Evolutionary conservation across 2,888 invertebrate species (phyloP).

Genomic region (Dione juno): DNA sequence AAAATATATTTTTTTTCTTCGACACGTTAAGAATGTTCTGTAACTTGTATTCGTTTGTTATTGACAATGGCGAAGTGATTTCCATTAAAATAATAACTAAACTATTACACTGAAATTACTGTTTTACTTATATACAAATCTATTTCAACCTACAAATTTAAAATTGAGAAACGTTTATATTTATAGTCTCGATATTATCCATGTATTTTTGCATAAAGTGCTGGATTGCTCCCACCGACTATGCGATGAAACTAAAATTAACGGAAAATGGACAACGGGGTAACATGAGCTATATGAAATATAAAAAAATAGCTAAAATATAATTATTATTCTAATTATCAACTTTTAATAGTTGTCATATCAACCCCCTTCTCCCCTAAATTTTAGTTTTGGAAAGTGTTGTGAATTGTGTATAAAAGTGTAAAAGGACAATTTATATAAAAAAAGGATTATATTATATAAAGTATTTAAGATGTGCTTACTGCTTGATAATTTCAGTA

Average conservation of each 20-base stretch:
- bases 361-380: conserved; percentile 2
- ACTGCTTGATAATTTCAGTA: conserved; percentile 30
- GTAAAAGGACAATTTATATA: conserved; percentile 38
- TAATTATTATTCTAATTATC: background rate
- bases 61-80: no score
- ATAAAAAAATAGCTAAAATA: no score
- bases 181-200: no score
- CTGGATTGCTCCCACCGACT: background rate
- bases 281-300: no score
- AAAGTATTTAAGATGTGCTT: conserved; percentile 36
- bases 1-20: no score
- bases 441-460: conserved; percentile 19
- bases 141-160: no score
- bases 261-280: background rate
- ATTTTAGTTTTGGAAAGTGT: conserved; percentile 13
- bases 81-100: no score
- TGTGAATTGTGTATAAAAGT: conserved; percentile 33
- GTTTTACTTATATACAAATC: no score
- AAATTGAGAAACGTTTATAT: background rate
- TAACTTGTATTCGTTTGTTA: no score
- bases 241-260: background rate
- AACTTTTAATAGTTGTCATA: background rate
- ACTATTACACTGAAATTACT: no score
- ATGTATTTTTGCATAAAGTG: no score
- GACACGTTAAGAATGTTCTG: no score